phyloP scores from a whole-genome alignment of 2,888 invertebrate genomes.

The Bhutanitis thaidina region DNA sequence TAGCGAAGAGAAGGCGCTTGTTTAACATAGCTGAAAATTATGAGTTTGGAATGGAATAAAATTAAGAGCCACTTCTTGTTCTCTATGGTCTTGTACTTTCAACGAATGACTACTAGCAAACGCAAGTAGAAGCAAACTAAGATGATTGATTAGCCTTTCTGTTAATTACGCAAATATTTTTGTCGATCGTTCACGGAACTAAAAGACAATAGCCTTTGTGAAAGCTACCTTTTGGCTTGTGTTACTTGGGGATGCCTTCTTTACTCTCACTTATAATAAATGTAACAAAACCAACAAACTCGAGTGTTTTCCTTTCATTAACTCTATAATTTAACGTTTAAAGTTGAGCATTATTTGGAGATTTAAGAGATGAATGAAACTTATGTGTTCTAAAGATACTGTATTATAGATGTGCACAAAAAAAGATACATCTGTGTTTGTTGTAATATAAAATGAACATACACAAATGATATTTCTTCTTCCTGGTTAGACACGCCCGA shows the following conservation, averaged over 20 bases:
- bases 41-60: too few relatives aligned
- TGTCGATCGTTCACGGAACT: constrained; percentile 36
- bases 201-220: constrained; percentile 36
- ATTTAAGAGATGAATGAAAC: too few relatives aligned
- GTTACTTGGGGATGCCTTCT: constrained; percentile 24
- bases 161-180: constrained; percentile 61
- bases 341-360: too few relatives aligned
- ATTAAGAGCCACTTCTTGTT: background rate
- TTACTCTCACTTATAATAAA: constrained; percentile 26
- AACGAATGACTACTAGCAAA: too few relatives aligned
- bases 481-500: too few relatives aligned
- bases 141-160: constrained; percentile 56
- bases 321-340: background rate
- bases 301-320: constrained; percentile 48
- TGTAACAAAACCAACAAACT: constrained; percentile 32
- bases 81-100: background rate
- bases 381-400: too few relatives aligned
- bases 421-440: too few relatives aligned
- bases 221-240: constrained; percentile 30
- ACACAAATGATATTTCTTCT: too few relatives aligned
- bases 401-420: too few relatives aligned
- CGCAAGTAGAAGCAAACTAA: constrained; percentile 47
- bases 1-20: too few relatives aligned
- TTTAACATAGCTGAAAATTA: too few relatives aligned
- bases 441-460: too few relatives aligned